Evolutionary conservation across 1,140 invertebrate genomes (phyloP).

Genomic region (Caenorhabditis latens): DNA sequence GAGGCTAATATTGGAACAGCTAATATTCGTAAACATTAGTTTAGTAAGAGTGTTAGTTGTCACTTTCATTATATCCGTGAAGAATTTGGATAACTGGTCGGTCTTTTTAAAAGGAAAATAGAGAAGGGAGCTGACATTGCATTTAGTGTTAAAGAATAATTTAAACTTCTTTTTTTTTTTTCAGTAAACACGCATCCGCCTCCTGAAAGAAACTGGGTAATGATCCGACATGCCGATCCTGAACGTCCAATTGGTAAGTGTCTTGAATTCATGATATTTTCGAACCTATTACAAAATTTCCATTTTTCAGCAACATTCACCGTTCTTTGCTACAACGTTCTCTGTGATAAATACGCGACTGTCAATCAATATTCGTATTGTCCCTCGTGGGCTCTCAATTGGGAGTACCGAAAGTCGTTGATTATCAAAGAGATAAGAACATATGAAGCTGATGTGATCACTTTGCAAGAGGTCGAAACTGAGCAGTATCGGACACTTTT

Average conservation of each 20-base stretch:
- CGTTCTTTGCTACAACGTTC: constrained; percentile 99
- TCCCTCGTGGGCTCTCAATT: constrained; percentile 94
- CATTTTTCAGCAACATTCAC: constrained; percentile 84
- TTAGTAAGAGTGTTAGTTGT: too few species aligned
- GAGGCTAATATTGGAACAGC: too few species aligned
- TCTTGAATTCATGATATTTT: constrained; percentile 22
- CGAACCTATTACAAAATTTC: constrained; percentile 47
- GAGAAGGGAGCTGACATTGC: too few species aligned
- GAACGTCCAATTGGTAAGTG: constrained; percentile 82
- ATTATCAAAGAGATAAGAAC: constrained; percentile 95
- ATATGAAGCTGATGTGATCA: constrained; percentile 97
- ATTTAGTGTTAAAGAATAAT: too few species aligned
- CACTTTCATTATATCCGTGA: too few species aligned
- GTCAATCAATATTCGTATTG: constrained; percentile 94
- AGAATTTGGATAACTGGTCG: too few species aligned
- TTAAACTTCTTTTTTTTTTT: constrained; percentile 78
- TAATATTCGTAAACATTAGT: too few species aligned
- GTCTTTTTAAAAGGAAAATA: too few species aligned
- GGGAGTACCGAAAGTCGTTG: constrained; percentile 98
- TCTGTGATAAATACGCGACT: constrained; percentile 98
- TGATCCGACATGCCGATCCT: constrained; percentile 87
- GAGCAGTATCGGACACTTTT: constrained; percentile 99
- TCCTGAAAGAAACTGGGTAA: constrained; percentile 92
- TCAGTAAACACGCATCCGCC: constrained; percentile 89
- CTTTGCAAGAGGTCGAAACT: constrained; percentile 97